phyloP scores from a whole-genome alignment of 2,113 vertebrate genomes.

The Scolopax mira region DNA sequence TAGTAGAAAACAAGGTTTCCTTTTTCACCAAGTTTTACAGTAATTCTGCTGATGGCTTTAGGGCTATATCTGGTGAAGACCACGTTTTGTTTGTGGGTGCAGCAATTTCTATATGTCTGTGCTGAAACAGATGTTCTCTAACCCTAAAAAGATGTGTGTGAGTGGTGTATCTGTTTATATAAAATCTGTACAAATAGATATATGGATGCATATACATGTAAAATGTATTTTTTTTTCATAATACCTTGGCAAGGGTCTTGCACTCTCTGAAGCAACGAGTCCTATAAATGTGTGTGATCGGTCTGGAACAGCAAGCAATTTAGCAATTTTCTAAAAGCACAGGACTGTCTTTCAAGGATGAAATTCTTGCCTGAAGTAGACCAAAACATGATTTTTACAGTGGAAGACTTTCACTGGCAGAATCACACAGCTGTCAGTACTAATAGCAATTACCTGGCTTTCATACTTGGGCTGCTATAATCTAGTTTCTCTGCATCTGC shows the following conservation, averaged over 20 bases:
- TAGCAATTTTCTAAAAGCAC: slow-evolving; percentile 1
- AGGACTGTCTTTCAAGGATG: slow-evolving; percentile 6
- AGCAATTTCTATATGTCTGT: background rate
- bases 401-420: background rate
- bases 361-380: slow-evolving; percentile 22
- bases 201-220: background rate
- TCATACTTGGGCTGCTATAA: background rate
- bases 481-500: background rate
- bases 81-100: rapidly evolving
- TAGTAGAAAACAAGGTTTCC: background rate
- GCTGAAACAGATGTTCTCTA: background rate
- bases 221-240: background rate
- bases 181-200: background rate
- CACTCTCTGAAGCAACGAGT: background rate
- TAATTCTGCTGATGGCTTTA: background rate
- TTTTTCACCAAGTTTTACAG: background rate
- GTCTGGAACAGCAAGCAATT: slow-evolving; percentile 49
- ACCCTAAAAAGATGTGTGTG: rapidly evolving
- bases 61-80: background rate
- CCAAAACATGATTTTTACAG: background rate
- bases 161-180: background rate
- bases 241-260: background rate
- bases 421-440: background rate
- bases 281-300: background rate
- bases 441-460: background rate